Percentiles rank a stretch among this genome's conserved stretches.
phyloP scores from a whole-genome alignment of 2,113 vertebrate species.

The Leucopsar rothschildi region DNA sequence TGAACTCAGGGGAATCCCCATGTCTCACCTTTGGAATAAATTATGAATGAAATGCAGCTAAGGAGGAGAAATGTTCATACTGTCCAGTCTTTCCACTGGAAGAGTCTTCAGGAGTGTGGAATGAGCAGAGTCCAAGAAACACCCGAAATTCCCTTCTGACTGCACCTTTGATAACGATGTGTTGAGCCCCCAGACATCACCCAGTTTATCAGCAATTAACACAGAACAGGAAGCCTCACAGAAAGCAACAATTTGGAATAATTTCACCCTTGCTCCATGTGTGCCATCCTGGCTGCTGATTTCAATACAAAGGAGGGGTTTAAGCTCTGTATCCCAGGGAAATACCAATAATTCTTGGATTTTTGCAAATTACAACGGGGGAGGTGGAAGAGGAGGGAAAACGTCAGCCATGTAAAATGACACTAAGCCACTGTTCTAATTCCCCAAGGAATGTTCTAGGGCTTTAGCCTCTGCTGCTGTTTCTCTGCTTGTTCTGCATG shows the following conservation, averaged over 20 bases:
- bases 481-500: background rate
- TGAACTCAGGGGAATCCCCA: background rate
- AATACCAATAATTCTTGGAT: background rate
- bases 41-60: background rate
- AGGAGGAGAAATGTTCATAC: background rate
- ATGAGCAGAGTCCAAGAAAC: background rate
- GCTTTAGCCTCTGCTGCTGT: conserved; percentile 21
- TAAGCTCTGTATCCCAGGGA: background rate
- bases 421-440: conserved; percentile 38
- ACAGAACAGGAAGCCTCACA: background rate
- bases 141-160: background rate
- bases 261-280: background rate
- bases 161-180: background rate
- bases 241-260: background rate
- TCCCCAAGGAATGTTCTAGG: conserved; percentile 18
- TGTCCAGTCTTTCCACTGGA: background rate
- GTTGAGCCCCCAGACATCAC: background rate
- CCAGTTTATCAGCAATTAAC: background rate
- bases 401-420: background rate
- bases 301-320: background rate
- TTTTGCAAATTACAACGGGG: background rate
- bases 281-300: background rate
- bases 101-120: background rate
- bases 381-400: background rate
- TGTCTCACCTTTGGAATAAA: background rate